Conservation (phyloP, 2,888 invertebrate genomes). For the Ecliptopera silaceata region DNA sequence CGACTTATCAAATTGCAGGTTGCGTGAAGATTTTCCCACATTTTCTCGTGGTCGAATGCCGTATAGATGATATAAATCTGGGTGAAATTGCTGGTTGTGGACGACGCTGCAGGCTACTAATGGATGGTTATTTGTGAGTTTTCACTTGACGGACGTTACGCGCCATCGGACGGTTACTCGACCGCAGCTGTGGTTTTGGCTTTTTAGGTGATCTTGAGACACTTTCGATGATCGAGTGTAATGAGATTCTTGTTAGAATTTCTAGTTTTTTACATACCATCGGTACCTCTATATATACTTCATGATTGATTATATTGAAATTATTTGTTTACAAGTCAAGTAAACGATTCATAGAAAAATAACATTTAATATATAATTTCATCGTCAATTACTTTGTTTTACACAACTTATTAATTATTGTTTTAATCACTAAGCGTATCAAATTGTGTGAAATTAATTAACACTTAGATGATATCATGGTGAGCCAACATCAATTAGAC, state of each 20-base stretch:
- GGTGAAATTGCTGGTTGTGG: conserved; percentile 72
- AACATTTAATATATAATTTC: neutral
- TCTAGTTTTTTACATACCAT: conserved; percentile 7
- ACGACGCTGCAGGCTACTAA: conserved; percentile 72
- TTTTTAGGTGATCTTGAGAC: conserved; percentile 35
- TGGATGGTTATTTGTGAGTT: conserved; percentile 75
- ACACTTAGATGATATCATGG: conserved; percentile 17
- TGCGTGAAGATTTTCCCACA: conserved; percentile 80
- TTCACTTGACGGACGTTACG: conserved; percentile 78
- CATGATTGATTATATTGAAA: too few relatives aligned
- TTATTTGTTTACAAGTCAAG: too few relatives aligned
- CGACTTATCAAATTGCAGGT: conserved; percentile 78
- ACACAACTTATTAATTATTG: conserved; percentile 20
- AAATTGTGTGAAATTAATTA: conserved; percentile 35
- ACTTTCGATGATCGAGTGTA: conserved; percentile 39
- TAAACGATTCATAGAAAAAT: neutral
- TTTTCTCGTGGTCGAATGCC: conserved; percentile 70
- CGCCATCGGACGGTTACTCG: conserved; percentile 55
- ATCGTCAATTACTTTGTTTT: conserved; percentile 29
- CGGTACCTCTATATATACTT: neutral
- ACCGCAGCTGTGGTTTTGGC: conserved; percentile 35
- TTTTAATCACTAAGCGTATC: conserved; percentile 18
- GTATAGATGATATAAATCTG: conserved; percentile 79
- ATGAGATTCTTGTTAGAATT: conserved; percentile 35
- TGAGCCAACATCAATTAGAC: conserved; percentile 15